Base-by-base conservation (phyloP, 1,140 invertebrate species). In the Mamestra configurata region DNA sequence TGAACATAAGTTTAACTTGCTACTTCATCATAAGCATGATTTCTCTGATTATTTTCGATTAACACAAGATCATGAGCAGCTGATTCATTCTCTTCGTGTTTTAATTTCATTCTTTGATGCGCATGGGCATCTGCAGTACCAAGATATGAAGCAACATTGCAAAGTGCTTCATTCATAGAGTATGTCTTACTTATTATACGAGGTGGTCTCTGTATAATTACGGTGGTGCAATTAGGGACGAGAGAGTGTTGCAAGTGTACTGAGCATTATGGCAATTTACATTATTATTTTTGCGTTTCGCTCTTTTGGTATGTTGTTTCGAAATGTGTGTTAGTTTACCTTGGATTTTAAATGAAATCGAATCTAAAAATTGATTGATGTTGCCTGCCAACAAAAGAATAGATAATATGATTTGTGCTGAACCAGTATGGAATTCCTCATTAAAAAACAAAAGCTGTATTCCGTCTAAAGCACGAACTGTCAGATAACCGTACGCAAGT, bases 191-290 rank as follows among this genome's bases (percentile, higher is more conserved):
- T 18, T 18, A 71, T 70, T 72, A 72, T 27, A 59, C n/a, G 51
- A 55, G 18, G 55, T 49, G 24, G 27, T 31, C 73, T 64, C 57
- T 77, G 53, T 78, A 31, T 66, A 73, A 76, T 79, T 82, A 66
- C 55, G 43, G 59, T 79, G 70, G 53, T 64, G 40, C 68, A 73
- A 79, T 79, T 79, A 79, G 78, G 78, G 78, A 43, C 70, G n/a
- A 79, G 77, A 43, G 11, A 77, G 57, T 77, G 55, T 64, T 49
- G 59, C 59, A 77, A 77, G 40, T 35, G 10, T 51, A 77, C 15
- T 64, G 46, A 11, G 18, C 59, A 77, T 51, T 77, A 49, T 66
- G 57, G 73, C 43, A 66, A 59, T 75, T 75, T 75, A 64, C n/a
- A 77, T 64, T 51, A 27, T 22, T 77, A 49, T 64, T 59, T 8